A percentile compares a stretch with the other conserved stretches of the same genome.
Conservation (phyloP, 2,113 vertebrate species). For the Sylvietta virens region DNA sequence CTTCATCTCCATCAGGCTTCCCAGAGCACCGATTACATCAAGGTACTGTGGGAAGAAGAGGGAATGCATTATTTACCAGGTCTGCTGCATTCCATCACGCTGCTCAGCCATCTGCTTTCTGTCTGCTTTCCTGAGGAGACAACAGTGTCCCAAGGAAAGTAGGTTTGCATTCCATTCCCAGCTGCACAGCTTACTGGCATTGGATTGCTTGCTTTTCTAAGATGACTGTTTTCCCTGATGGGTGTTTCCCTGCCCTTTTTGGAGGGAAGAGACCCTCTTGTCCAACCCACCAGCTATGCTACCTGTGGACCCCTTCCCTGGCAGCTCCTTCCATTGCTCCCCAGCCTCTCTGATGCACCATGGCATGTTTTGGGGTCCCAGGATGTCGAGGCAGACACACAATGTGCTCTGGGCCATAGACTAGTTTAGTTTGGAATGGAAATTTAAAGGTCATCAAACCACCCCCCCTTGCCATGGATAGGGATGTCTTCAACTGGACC, state of each 20-base stretch:
- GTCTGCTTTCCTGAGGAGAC: not conserved
- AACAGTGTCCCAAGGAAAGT: not conserved
- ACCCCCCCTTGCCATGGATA: not conserved
- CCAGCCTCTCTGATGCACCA: not conserved
- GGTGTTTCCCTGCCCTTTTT: not conserved
- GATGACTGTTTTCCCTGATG: not conserved
- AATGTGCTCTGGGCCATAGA: fast-evolving
- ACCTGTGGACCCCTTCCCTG: fast-evolving
- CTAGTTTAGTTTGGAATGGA: not conserved
- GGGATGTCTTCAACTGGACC: not conserved
- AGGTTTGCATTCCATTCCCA: not conserved
- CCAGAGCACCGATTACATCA: slow-evolving; percentile 66
- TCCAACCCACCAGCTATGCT: not conserved
- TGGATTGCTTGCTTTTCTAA: not conserved
- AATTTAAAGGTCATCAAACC: not conserved
- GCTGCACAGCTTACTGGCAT: too few species aligned
- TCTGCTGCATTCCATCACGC: not conserved
- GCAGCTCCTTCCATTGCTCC: not conserved
- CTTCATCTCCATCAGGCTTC: slow-evolving; percentile 72
- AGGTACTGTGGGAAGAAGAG: slow-evolving; percentile 65
- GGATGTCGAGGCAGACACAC: not conserved
- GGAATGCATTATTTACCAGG: not conserved
- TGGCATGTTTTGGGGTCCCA: not conserved
- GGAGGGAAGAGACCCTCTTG: not conserved
- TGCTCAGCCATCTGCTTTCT: not conserved